Conservation (phyloP, 2,113 vertebrate species). For the Pomatorhinus ruficollis region DNA sequence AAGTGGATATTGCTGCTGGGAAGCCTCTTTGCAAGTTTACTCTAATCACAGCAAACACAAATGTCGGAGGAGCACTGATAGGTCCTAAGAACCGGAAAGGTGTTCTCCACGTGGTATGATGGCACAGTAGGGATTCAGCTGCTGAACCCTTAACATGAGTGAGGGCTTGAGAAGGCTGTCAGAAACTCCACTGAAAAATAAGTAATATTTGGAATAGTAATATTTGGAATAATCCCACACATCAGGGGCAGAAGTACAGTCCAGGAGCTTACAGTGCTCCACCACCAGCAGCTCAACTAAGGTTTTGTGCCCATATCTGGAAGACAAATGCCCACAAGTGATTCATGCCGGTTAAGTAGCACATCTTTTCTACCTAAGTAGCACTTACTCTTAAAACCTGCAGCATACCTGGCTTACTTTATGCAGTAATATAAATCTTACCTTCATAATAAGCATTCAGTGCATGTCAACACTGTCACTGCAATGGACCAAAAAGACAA, state of each 20-base stretch:
- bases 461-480: background rate
- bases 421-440: conserved; percentile 6
- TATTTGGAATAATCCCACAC: background rate
- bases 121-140: background rate
- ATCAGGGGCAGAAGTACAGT: background rate
- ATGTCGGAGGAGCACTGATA: background rate
- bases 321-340: background rate
- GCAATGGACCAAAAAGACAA: background rate
- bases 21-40: background rate
- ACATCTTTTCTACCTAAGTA: background rate
- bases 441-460: background rate
- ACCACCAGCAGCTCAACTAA: background rate
- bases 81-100: background rate
- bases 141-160: accelerated
- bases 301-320: background rate
- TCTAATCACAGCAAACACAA: background rate
- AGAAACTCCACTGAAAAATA: background rate
- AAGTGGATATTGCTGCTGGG: background rate
- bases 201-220: background rate
- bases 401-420: background rate
- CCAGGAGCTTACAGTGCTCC: background rate
- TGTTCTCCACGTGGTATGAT: background rate
- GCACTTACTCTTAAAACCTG: conserved; percentile 28
- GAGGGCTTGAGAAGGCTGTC: background rate
- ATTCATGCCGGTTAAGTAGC: background rate